A percentile compares a stretch with the other conserved stretches of the same genome.
These are phyloP conservation scores for Coregonus ussuriensis DNA, from an alignment of 2,797 vertebrate genomes.

Conservation along the genomic window DNA sequence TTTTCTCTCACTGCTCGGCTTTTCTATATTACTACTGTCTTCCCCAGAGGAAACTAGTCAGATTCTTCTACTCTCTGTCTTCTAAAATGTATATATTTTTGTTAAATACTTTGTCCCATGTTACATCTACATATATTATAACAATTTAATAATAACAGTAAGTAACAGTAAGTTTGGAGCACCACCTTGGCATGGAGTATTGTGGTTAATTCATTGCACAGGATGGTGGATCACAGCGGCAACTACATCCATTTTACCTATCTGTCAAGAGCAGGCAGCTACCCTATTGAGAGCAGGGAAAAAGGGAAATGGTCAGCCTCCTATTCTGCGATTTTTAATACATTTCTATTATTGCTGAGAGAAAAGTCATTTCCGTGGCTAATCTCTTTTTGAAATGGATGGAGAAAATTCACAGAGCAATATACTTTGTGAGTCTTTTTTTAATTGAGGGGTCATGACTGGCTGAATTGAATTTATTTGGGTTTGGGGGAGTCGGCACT, in stretches of 20 bases:
- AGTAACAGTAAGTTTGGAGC: background rate
- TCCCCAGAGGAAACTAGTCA: background rate
- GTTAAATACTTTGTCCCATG: background rate
- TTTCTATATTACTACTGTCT: background rate
- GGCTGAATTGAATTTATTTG: conserved; percentile 61
- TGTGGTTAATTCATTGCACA: background rate
- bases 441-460: conserved; percentile 67
- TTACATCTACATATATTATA: background rate
- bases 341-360: conserved; percentile 49
- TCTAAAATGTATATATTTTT: no score
- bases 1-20: conserved; percentile 24
- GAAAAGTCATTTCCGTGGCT: conserved; percentile 51
- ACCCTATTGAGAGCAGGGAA: conserved; percentile 1
- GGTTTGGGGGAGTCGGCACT: conserved; percentile 42
- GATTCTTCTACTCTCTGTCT: background rate
- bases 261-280: conserved; percentile 21
- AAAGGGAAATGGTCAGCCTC: conserved; percentile 21
- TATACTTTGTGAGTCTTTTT: conserved; percentile 52
- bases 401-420: conserved; percentile 50
- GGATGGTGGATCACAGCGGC: no score
- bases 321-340: conserved; percentile 24
- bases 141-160: background rate
- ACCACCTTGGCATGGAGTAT: background rate
- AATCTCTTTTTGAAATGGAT: conserved; percentile 54
- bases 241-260: background rate